Evolutionary conservation across 2,113 vertebrate genomes (phyloP), one percentile per base, ranked within the genome.

Genomic region (cat (Felis catus)): DNA sequence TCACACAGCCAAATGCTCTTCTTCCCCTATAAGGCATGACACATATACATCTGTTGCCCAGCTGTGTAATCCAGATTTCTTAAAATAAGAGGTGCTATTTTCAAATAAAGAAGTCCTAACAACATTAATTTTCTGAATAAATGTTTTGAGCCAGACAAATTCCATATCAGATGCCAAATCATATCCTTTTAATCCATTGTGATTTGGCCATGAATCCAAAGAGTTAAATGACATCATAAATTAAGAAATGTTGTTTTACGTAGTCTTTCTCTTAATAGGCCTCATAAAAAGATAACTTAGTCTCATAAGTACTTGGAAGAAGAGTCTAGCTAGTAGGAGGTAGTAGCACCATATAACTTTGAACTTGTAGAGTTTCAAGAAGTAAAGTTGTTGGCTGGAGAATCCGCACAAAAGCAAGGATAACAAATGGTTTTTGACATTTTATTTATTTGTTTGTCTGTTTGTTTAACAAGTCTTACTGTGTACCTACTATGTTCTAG

Each of bases 11-110:
- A 94, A 48, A 31, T 29, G 33, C 25, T 88, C 8, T 84, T 82
- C 36, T 12, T 93, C 13, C 16, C 5, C 45, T 63, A n/a, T 58
- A 84, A 92, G 25, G 13, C 65, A n/a, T 91, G 29, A 85, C 48
- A 94, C 73, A 81, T 66, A 48, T 33, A 19, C 70, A 86, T 82
- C 58, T 97, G 93, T 88, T 65, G 53, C 48, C 51, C 85, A 97
- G 61, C 58, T 89, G 71, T 81, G 73, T 41, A 86, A 84, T 63
- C 2, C 4, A 70, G 3, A 81, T 93, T 74, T 97, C 39, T 55
- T 94, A 91, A 93, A 96, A 85, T 88, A 53, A 93, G 14, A 85
- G 14, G 5, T 70, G 25, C 4, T 68, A 48, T 87, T 73, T 96
- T 90, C 61, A 92, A 89, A 63, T 33, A 61, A 96, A 76, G 61